These are phyloP conservation scores for Tinea pellionella DNA, from an alignment of 2,888 invertebrate species.

Conservation along the genomic window DNA sequence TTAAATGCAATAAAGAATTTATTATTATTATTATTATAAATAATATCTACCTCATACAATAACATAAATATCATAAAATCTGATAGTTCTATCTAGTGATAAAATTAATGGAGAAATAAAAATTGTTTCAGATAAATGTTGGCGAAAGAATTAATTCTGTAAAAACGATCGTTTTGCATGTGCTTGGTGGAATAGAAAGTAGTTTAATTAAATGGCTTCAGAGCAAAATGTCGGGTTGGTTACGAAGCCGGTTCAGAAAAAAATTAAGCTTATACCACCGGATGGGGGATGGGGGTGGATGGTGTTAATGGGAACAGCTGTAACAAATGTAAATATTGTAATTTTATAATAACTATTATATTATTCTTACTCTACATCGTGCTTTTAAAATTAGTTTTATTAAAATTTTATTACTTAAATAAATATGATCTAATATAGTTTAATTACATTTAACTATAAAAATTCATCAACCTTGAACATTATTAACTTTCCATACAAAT, in stretches of 20 bases:
- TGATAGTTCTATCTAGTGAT: not conserved
- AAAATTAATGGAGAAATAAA: not conserved
- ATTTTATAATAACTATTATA: not conserved
- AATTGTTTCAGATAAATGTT: constrained; percentile 1
- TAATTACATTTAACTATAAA: too few relatives aligned
- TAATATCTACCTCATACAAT: not conserved
- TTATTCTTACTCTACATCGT: not conserved
- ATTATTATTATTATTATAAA: too few relatives aligned
- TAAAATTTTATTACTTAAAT: too few relatives aligned
- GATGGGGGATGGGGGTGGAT: constrained; percentile 84
- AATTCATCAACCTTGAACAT: too few relatives aligned
- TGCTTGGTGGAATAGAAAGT: not conserved
- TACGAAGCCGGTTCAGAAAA: constrained; percentile 28
- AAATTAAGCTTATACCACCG: constrained; percentile 61
- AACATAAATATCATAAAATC: not conserved
- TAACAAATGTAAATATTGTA: constrained; percentile 73
- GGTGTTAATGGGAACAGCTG: constrained; percentile 73
- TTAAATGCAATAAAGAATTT: too few relatives aligned
- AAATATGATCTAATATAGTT: too few relatives aligned
- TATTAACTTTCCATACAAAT: too few relatives aligned
- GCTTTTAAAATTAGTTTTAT: too few relatives aligned
- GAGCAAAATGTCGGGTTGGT: constrained; percentile 6
- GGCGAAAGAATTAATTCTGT: not conserved
- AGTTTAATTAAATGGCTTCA: constrained; percentile 10
- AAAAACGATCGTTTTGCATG: not conserved